Base-by-base conservation (phyloP, 2,888 invertebrate genomes). In the Megaustenia siamemsis region DNA sequence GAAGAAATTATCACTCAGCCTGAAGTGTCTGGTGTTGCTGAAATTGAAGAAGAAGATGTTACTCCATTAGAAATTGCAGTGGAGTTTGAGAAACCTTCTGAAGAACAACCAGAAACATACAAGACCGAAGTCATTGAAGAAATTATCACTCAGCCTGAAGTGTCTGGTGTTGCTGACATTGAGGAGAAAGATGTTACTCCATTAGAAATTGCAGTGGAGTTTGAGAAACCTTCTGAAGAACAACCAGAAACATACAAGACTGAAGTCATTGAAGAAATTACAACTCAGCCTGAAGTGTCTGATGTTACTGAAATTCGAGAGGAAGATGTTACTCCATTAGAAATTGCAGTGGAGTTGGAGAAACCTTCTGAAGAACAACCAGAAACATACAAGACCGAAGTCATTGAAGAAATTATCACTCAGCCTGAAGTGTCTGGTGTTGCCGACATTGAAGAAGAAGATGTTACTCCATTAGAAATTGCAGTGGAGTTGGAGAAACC, bases 331-430 rank as follows among this genome's bases (percentile, higher is more conserved):
- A 69, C 63, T 63, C 75, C 86, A 49, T 38, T 83, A 32, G 88
- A 88, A 69, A 86, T 89, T 32, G 60, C 73, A 12, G 56, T 86
- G 28, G 87, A 89, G 32, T 56, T 88, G 73, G 78, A 66, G 10
- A 85, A 87, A 75, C 79, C 87, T 78, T 83, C 84, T 66, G 60
- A 76, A 77, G 82, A 88, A 53, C 73, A 86, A 56, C 88, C 89
- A 15, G 85, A 83, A 32, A 83, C 86, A 49, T 85, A 78, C 83
- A 78, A 86, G 38, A 85, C 84, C 32, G 87, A 87, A 24, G 53
- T 77, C 38, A 76, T 84, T 6, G 82, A 84, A 78, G 86, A 86
- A 35, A n/a, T 76, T 60, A 66, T 83, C 43, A 66, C 83, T 5
- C 85, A 84, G 38, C 80, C 86, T 38, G 86, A 86, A 77, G 81